Conservation (phyloP, 37 sponge, comb jelly and placozoan genomes). For the Geodia barretti region DNA sequence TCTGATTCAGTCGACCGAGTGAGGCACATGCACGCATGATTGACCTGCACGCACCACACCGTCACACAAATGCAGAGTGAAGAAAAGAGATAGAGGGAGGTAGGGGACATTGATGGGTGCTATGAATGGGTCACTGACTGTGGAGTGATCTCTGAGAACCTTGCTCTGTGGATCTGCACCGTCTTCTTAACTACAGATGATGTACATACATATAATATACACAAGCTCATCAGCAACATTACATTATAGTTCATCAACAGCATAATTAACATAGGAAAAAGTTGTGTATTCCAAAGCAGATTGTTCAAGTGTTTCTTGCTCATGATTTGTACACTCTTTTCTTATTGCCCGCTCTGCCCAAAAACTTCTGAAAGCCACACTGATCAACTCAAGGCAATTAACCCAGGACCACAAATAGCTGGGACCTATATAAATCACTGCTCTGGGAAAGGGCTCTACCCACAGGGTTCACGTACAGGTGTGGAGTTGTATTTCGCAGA, state of each 20-base stretch:
- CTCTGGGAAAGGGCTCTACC: too few species aligned
- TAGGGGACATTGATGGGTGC: neutral
- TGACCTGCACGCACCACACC: constrained; percentile 64
- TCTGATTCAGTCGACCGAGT: constrained; percentile 62
- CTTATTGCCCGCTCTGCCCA: too few species aligned
- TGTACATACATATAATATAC: constrained; percentile 18
- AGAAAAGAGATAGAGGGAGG: neutral
- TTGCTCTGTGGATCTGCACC: constrained; percentile 88
- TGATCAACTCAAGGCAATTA: too few species aligned
- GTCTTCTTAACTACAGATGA: constrained; percentile 63
- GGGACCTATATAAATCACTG: too few species aligned
- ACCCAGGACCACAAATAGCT: too few species aligned
- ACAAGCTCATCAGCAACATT: neutral
- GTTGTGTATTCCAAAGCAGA: too few species aligned
- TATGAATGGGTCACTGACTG: constrained; percentile 44
- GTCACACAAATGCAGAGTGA: neutral
- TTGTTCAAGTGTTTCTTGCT: too few species aligned
- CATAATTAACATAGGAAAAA: too few species aligned
- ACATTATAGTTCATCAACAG: neutral
- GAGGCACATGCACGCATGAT: constrained; percentile 77
- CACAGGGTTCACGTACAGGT: too few species aligned
- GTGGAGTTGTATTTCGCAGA: too few species aligned
- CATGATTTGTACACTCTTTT: too few species aligned
- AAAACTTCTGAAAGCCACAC: too few species aligned
- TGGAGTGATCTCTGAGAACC: constrained; percentile 95